A percentile compares a stretch with the other conserved stretches of the same genome.
Evolutionary conservation across 2,797 vertebrate genomes (phyloP).

Genomic region (Lerista edwardsae): DNA sequence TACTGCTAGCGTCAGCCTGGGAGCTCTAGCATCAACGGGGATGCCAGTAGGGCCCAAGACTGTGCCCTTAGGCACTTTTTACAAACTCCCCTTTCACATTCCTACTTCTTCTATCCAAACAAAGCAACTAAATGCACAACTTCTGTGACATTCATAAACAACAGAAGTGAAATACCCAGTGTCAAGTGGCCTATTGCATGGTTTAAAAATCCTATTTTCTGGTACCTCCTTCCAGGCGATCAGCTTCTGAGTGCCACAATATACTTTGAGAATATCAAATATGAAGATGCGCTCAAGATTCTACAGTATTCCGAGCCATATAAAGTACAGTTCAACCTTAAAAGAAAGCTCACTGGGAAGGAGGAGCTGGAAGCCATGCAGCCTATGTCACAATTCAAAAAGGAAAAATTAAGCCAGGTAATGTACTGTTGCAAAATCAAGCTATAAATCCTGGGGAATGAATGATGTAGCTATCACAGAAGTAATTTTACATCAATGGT

Average conservation of each 20-base stretch:
- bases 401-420: slow-evolving; percentile 68
- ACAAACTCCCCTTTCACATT: too few relatives aligned
- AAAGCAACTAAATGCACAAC: too few relatives aligned
- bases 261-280: slow-evolving; percentile 93
- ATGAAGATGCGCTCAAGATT: slow-evolving; percentile 95
- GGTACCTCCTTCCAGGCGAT: slow-evolving; percentile 82
- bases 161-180: too few relatives aligned
- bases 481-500: background rate
- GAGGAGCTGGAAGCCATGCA: slow-evolving; percentile 68
- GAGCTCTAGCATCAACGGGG: too few relatives aligned
- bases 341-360: slow-evolving; percentile 77
- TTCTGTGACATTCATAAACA: too few relatives aligned
- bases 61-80: too few relatives aligned
- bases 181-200: too few relatives aligned
- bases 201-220: background rate
- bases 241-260: slow-evolving; percentile 94
- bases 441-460: background rate
- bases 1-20: too few relatives aligned
- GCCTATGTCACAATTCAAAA: slow-evolving; percentile 16
- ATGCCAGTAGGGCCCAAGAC: too few relatives aligned
- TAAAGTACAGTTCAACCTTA: slow-evolving; percentile 91
- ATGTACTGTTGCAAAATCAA: background rate
- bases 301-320: slow-evolving; percentile 93
- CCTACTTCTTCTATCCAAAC: too few relatives aligned
- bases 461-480: background rate